A percentile compares a stretch with the other conserved stretches of the same genome.
These are phyloP conservation scores for Pipistrellus pipistrellus DNA, from an alignment of 2,797 vertebrate species.

Conservation along the genomic window DNA sequence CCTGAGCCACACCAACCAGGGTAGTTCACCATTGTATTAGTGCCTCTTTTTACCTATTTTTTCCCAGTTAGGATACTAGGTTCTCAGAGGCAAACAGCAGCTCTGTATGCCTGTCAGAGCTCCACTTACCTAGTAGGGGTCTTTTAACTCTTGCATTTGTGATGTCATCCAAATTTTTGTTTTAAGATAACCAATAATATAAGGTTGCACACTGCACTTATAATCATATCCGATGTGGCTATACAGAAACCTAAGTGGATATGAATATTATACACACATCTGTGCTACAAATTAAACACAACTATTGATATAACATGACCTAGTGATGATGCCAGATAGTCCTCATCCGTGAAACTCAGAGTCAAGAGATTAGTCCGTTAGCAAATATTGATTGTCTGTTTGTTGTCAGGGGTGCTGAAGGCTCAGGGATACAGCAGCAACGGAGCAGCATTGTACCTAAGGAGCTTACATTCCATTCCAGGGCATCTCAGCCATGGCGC, in stretches of 20 bases:
- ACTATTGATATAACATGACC: neutral
- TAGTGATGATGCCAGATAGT: neutral
- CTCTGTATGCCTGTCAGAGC: neutral
- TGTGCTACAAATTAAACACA: neutral
- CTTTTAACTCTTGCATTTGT: neutral
- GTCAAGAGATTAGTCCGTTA: neutral
- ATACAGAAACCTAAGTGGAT: neutral
- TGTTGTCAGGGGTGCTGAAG: neutral
- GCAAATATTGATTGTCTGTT: neutral
- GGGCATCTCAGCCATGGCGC: neutral
- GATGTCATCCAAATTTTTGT: neutral
- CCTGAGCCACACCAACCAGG: neutral
- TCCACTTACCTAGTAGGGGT: neutral
- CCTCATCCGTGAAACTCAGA: neutral
- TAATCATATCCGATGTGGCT: neutral
- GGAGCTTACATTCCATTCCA: neutral
- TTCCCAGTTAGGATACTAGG: neutral
- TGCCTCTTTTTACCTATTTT: neutral
- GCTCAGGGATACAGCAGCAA: neutral
- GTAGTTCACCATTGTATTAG: neutral
- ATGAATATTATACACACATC: neutral
- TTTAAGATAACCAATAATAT: neutral
- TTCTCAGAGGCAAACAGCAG: neutral
- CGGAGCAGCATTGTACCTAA: neutral
- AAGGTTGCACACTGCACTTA: neutral